Evolutionary conservation across 2,797 vertebrate species (phyloP), one percentile per base, ranked within the genome.

Genomic region (Halcyon leucocephala): DNA sequence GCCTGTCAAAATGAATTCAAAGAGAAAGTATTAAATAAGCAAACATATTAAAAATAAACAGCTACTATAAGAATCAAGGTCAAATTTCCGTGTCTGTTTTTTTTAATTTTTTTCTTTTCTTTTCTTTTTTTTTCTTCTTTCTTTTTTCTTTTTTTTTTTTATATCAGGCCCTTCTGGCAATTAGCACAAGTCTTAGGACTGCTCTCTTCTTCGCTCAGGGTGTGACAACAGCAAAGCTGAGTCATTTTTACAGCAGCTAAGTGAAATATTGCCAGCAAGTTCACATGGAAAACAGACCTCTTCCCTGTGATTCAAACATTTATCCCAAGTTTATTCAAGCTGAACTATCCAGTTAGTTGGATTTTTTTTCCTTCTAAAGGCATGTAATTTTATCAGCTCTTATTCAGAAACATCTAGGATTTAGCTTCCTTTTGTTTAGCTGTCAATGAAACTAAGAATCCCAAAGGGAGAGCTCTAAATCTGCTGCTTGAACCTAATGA

Each of bases 181-280:
- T 88, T 95, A 80, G 46, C 35, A 72, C 88, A 94, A 89, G 60
- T 80, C 90, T 94, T 51, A 93, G 89, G 71, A 85, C 72, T 86
- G 58, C 80, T 95, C 89, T 95, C 87, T 86, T 80, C 81, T 83
- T 91, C 8, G 0, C 74, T 86, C 85, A 92, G 96, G 88, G 85
- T 64, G 64, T 94, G 95, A 95, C 94, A 88, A 82, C 82, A 88
- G 89, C 69, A 91, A 89, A 95, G 89, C 81, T 92, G 93, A 92
- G 83, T 82, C 90, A 91, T 85, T 97, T 93, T 93, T 91, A 88
- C 41, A 93, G 91, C 89, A 95, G 94, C 82, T 49, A 66, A 93
- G 82, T 61, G 46, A 90, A 96, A 94, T 48, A 82, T 5, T 73
- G 87, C 81, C 88, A 86, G 64, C 71, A 66, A 62, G 39, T 67